Base-by-base conservation (phyloP, 2,888 invertebrate species). In the Thelaira solivaga region DNA sequence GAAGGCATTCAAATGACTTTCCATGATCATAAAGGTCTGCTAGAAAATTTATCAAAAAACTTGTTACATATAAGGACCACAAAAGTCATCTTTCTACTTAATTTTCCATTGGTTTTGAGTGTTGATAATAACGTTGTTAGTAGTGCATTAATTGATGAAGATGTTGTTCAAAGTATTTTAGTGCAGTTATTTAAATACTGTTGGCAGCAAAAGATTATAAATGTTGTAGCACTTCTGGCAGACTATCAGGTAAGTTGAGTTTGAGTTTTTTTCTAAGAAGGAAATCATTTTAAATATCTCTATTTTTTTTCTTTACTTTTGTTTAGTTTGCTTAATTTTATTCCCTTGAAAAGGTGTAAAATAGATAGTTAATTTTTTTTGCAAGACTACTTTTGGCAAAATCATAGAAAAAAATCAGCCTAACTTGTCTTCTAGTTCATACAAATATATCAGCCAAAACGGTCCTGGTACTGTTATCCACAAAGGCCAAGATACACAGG, bases 31-130 rank as follows among this genome's bases (percentile, higher is more conserved):
- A 57, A 43, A 1, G 73, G 18, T 1, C 67, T 86, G 4, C 61
- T 88, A 0, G 76, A 80, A 5, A 78, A 81, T 3, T 53, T 85
- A 34, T 81, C 83, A 2, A 47, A 45, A 3, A 84, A 82, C 75
- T 80, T 88, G 2, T 72, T 82, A 13, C 83, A 83, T 8, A 85
- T 85, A 80, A 83, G 80, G 7, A 80, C 72, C n/a, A 62, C 84
- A 1, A 83, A 83, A 22, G 81, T 86, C 4, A 64, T 88, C 4
- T 84, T 87, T 61, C 29, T 86, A 8, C 20, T 85, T 45, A 79
- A 82, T 24, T 26, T 43, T 53, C 16, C 62, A 2, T 26, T 34
- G 36, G 24, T n/a, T 24, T 16, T 24, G 18, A 22, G 18, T 26
- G 34, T 4, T 24, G 36, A 29, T 43, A 26, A 1, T 26, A 11